phyloP scores from a whole-genome alignment of 2,113 vertebrate species.

The Hydrolagus affinis region DNA sequence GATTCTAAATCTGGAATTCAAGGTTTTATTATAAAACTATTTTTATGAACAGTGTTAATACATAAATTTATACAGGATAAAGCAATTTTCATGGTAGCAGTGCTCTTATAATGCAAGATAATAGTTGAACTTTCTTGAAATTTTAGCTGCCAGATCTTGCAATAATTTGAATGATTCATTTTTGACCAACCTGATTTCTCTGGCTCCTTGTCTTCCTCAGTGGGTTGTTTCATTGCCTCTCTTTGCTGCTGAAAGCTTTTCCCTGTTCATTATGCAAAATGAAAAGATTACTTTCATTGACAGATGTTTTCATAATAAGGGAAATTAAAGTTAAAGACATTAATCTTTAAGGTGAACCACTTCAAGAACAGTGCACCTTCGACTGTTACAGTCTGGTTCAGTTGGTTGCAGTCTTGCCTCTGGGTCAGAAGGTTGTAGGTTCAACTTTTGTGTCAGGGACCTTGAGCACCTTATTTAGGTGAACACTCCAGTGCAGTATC shows the following conservation, averaged over 20 bases:
- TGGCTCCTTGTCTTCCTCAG: slow-evolving; percentile 79
- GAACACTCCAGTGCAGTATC: too few relatives aligned
- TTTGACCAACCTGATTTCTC: slow-evolving; percentile 73
- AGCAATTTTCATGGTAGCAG: not conserved
- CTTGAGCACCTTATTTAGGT: too few relatives aligned
- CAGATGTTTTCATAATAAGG: too few relatives aligned
- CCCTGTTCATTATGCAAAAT: slow-evolving; percentile 52
- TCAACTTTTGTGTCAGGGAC: too few relatives aligned
- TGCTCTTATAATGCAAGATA: not conserved
- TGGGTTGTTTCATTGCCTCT: slow-evolving; percentile 87
- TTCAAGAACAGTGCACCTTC: too few relatives aligned
- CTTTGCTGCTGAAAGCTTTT: slow-evolving; percentile 94
- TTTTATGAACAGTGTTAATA: not conserved
- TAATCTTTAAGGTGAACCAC: too few relatives aligned
- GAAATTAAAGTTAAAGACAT: too few relatives aligned
- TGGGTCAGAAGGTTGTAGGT: too few relatives aligned
- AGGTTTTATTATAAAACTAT: not conserved
- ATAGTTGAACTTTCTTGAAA: not conserved
- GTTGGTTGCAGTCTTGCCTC: too few relatives aligned
- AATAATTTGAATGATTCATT: not conserved
- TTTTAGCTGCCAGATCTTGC: not conserved
- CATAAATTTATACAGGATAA: not conserved
- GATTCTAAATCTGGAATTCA: not conserved
- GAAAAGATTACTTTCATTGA: not conserved
- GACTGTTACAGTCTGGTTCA: too few relatives aligned